Conservation (phyloP, 2,888 invertebrate species). For the Taphrorychus bicolor region DNA sequence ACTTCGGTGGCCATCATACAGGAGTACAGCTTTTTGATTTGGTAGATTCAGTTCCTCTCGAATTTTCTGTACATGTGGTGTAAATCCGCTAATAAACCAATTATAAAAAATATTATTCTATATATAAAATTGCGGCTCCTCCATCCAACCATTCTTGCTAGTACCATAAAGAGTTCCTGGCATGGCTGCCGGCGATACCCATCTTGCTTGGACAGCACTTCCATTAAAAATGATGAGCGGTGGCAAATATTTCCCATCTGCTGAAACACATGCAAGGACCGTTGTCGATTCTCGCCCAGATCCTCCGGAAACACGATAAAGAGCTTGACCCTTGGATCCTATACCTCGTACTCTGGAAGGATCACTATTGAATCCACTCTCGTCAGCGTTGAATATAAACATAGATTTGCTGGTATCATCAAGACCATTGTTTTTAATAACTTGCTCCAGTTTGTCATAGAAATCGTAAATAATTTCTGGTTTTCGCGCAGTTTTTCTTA, state of each 20-base stretch:
- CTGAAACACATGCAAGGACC: constrained; percentile 45
- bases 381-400: constrained; percentile 10
- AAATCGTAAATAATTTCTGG: constrained; percentile 38
- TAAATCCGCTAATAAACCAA: no score
- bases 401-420: constrained; percentile 8
- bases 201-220: constrained; percentile 43
- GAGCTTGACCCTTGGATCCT: constrained; percentile 44
- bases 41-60: no score
- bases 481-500: constrained; percentile 36
- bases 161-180: no score
- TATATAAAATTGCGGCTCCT: no score
- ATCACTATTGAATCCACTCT: constrained; percentile 1
- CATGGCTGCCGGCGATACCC: constrained; percentile 38
- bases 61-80: no score
- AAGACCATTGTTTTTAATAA: background rate
- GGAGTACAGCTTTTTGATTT: no score
- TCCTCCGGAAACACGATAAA: constrained; percentile 44
- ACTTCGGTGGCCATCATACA: constrained; percentile 38
- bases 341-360: constrained; percentile 38
- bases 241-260: constrained; percentile 43
- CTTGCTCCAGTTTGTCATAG: background rate
- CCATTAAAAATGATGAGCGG: constrained; percentile 48
- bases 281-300: constrained; percentile 47
- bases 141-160: no score
- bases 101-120: no score